Evolutionary conservation across 2,888 invertebrate species (phyloP), one percentile per base, ranked within the genome.

Genomic region (Caenorhabditis sulstoni): DNA sequence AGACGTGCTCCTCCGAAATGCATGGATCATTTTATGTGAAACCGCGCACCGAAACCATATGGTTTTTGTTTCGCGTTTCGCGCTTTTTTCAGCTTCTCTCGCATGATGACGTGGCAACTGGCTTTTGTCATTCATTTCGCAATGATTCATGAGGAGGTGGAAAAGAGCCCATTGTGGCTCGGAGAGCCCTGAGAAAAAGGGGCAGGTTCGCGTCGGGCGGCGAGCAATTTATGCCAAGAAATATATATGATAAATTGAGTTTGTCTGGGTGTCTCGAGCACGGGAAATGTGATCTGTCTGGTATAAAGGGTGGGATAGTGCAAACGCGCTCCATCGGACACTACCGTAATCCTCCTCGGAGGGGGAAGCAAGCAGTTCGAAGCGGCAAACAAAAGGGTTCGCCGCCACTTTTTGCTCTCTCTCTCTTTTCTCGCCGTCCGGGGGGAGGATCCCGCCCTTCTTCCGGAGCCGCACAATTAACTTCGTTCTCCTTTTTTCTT

Each of bases 21-120:
- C 68, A 70, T 70, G 68, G 37, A 59, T 70, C 59, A 45, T 61
- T 70, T 61, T 59, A 70, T 70, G 61, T 70, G 68, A 52, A 59
- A 67, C 57, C 16, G 35, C 22, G n/a, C 20, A 20, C 22, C 23
- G 23, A 20, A 44, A 68, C 67, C 67, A 52, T 68, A 68, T 68
- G 59, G 67, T 68, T 59, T 66, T 57, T 66, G 66, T 55, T 44
- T 14, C 14, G 50, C 59, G 20, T 29, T 68, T 50, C 41, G n/a
- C n/a, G n/a, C n/a, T n/a, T n/a, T 41, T 57, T 12, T 29, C 23
- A 14, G n/a, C 11, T 23, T 47, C 20, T 22, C n/a, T n/a, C n/a
- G n/a, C 7, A 37, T 55, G 57, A 66, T 22, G 65, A 65, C 20
- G 52, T 52, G 18, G 53, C 16, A 44, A 41, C n/a, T n/a, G n/a